Evolutionary conservation across 2,113 vertebrate genomes (phyloP).

Genomic region (Ranitomeya variabilis): DNA sequence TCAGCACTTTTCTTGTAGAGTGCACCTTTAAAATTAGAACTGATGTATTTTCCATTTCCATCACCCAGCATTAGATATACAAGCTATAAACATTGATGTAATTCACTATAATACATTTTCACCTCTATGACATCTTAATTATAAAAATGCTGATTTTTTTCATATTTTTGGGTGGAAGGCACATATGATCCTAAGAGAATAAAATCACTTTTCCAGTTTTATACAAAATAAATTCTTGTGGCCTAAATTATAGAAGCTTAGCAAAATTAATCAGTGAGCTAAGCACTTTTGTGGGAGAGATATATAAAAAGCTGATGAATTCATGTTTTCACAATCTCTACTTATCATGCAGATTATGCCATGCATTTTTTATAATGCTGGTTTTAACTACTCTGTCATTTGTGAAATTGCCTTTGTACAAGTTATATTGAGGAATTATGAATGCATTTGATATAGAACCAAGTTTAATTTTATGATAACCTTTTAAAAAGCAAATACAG

Average conservation of each 20-base stretch:
- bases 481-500: slow-evolving; percentile 46
- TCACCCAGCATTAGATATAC: slow-evolving; percentile 27
- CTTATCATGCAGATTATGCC: slow-evolving; percentile 49
- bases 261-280: slow-evolving; percentile 45
- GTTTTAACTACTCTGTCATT: slow-evolving; percentile 43
- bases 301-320: slow-evolving; percentile 42
- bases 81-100: slow-evolving; percentile 34
- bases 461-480: slow-evolving; percentile 49
- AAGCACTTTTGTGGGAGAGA: slow-evolving; percentile 48
- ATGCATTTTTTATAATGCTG: slow-evolving; percentile 48
- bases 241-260: slow-evolving; percentile 30
- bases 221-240: slow-evolving; percentile 25
- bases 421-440: slow-evolving; percentile 14
- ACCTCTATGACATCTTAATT: slow-evolving; percentile 29
- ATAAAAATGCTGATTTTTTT: slow-evolving; percentile 38
- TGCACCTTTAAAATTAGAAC: slow-evolving; percentile 22
- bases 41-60: slow-evolving; percentile 17
- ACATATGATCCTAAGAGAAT: slow-evolving; percentile 43
- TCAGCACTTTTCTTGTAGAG: slow-evolving; percentile 33
- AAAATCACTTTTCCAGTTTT: slow-evolving; percentile 23
- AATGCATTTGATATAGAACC: slow-evolving; percentile 27
- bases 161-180: background rate
- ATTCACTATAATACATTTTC: slow-evolving; percentile 25
- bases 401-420: slow-evolving; percentile 50
- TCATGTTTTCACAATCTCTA: slow-evolving; percentile 44